A percentile compares a stretch with the other conserved stretches of the same genome.
Conservation (phyloP, 2,888 invertebrate genomes). For the Alloscopus bannaensis region DNA sequence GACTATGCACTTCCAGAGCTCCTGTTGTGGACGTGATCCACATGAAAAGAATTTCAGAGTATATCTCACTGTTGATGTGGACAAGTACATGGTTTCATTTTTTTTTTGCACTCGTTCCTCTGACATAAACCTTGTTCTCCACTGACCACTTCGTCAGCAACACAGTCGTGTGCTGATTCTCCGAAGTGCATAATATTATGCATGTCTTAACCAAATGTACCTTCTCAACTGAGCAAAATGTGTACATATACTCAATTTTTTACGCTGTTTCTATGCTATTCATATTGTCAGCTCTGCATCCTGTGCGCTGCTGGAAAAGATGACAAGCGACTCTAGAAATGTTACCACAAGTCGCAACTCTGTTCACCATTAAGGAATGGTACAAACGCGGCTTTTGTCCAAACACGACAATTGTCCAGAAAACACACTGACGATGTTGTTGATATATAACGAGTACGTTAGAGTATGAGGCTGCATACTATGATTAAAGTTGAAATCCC, state of each 20-base stretch:
- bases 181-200: neutral
- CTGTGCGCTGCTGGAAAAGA: conserved; percentile 1
- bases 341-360: neutral
- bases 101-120: neutral
- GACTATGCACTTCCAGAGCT: too few species aligned
- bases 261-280: conserved; percentile 32
- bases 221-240: too few species aligned
- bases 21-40: too few species aligned
- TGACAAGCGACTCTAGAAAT: neutral
- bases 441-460: neutral
- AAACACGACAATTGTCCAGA: conserved; percentile 4
- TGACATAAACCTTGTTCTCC: neutral
- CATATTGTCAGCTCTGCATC: too few species aligned
- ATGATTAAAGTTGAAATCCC: too few species aligned
- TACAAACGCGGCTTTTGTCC: conserved; percentile 4
- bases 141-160: neutral
- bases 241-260: too few species aligned
- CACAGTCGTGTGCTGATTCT: neutral
- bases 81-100: neutral
- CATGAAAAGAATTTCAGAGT: neutral
- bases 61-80: too few species aligned
- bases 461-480: too few species aligned
- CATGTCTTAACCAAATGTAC: neutral
- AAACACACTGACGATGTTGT: neutral
- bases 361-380: neutral